Conservation (phyloP, 2,113 vertebrate genomes). For the Alligator sinensis region DNA sequence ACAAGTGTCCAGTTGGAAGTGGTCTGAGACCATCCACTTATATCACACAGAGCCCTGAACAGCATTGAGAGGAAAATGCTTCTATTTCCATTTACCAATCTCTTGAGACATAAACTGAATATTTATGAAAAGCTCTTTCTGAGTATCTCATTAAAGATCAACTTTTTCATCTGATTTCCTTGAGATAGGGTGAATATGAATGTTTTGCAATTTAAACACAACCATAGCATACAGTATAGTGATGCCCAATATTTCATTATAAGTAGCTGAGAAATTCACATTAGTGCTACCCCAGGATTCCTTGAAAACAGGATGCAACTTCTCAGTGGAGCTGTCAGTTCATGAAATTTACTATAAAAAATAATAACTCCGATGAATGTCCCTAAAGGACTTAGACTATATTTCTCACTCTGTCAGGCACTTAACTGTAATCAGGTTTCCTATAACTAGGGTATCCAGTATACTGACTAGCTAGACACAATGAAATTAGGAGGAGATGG, state of each 20-base stretch:
- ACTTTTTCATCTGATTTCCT: background rate
- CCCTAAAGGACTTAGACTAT: background rate
- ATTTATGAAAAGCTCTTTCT: background rate
- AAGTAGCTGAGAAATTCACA: conserved; percentile 13
- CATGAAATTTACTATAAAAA: background rate
- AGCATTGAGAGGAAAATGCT: background rate
- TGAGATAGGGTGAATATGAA: background rate
- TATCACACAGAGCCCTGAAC: background rate
- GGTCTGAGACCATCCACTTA: background rate
- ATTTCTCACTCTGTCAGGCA: background rate
- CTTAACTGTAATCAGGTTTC: background rate
- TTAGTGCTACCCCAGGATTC: background rate
- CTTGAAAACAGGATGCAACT: background rate
- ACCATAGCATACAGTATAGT: background rate
- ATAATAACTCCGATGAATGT: background rate
- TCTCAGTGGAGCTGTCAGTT: background rate
- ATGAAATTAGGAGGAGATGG: background rate
- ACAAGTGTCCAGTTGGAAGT: background rate
- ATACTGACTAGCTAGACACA: background rate
- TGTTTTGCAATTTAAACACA: background rate
- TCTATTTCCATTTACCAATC: background rate
- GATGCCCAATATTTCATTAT: background rate
- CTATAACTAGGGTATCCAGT: background rate
- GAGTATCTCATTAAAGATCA: background rate
- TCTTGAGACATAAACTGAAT: background rate